phyloP scores from a whole-genome alignment of 2,888 invertebrate genomes.

The Teleogryllus oceanicus region DNA sequence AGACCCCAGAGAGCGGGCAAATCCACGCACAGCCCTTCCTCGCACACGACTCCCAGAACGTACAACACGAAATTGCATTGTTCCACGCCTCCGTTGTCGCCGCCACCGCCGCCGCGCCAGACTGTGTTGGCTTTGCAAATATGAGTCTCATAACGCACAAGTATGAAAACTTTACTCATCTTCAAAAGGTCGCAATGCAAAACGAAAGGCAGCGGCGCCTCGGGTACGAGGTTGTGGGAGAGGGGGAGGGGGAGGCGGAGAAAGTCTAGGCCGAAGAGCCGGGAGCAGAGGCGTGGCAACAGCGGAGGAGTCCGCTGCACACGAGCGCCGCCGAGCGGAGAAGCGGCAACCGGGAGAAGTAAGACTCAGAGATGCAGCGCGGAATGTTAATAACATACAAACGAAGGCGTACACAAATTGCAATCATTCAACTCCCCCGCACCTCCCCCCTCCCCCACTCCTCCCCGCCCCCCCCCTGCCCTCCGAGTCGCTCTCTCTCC shows the following conservation, averaged over 20 bases:
- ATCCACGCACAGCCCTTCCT: no score
- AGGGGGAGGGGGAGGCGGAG: background rate
- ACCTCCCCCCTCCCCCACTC: no score
- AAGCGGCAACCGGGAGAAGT: background rate
- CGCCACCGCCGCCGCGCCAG: background rate
- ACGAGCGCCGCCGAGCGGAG: background rate
- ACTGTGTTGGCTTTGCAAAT: conserved; percentile 6
- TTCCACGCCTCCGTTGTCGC: background rate
- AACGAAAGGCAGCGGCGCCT: background rate
- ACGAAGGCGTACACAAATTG: background rate
- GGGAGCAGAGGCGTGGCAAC: no score
- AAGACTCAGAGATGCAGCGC: background rate
- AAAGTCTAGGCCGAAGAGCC: background rate
- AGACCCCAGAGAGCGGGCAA: no score
- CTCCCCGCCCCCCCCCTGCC: no score
- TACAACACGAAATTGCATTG: conserved; percentile 18
- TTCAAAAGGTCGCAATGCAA: conserved; percentile 18
- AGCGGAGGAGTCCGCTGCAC: no score
- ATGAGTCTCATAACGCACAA: background rate
- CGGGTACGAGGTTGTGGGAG: background rate
- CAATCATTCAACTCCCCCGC: background rate
- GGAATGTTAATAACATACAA: conserved; percentile 1
- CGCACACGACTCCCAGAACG: background rate
- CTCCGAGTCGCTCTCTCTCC: background rate
- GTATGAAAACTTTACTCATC: background rate